A percentile compares a stretch with the other conserved stretches of the same genome.
phyloP scores from a whole-genome alignment of 2,888 invertebrate species.

The Lasioglossum morio region DNA sequence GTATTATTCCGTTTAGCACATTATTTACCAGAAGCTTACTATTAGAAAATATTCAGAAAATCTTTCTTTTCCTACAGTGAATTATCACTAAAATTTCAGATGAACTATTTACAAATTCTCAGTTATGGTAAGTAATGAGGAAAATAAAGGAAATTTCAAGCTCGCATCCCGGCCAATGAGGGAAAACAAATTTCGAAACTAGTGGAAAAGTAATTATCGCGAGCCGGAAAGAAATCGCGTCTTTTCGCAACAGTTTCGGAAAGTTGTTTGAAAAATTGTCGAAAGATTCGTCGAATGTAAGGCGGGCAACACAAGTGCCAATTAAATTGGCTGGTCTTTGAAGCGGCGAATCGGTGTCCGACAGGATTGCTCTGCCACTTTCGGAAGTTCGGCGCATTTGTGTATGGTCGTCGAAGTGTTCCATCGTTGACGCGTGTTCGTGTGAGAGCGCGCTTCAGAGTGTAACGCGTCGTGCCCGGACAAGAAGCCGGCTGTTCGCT shows the following conservation, averaged over 20 bases:
- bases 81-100: neutral
- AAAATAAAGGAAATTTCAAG: neutral
- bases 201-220: neutral
- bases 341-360: constrained; percentile 15
- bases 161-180: neutral
- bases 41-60: no score
- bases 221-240: neutral
- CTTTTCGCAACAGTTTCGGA: neutral
- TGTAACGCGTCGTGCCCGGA: constrained; percentile 60
- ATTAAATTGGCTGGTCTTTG: constrained; percentile 15
- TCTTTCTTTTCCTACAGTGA: neutral
- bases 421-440: constrained; percentile 40
- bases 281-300: constrained; percentile 6
- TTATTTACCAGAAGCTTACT: neutral
- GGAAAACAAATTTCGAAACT: neutral
- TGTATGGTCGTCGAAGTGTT: constrained; percentile 4
- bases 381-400: constrained; percentile 34
- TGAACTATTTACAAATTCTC: neutral
- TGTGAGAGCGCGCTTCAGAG: constrained; percentile 46
- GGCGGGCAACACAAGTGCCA: neutral
- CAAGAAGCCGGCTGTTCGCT: constrained; percentile 34
- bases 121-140: neutral
- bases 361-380: constrained; percentile 33
- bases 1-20: neutral
- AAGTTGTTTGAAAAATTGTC: constrained; percentile 11